Evolutionary conservation across 1,140 invertebrate genomes (phyloP), one percentile per base, ranked within the genome.

Genomic region (Bacillus rossius): DNA sequence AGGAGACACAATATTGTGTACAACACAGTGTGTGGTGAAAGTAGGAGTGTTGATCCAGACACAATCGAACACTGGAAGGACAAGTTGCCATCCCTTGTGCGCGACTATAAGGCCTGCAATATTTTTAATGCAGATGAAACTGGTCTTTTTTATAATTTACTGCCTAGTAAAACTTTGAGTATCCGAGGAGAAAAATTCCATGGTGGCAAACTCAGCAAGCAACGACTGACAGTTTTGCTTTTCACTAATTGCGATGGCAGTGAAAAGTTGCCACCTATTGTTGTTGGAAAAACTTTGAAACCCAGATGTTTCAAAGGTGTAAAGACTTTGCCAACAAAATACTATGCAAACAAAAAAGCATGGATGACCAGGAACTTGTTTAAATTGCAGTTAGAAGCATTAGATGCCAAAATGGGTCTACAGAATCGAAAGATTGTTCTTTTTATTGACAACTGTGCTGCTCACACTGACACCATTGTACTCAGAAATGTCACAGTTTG

Each of bases 51-150:
- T n/a, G 17, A 17, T 40, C 13, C 13, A 17, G 38, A 13, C 38
- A 40, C 38, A 17, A 17, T 40, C 13, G 17, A 13, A 13, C 13
- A 40, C 13, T 53, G 51, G 20, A 1, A 13, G 14, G 51, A 45
- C 13, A 53, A 29, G 23, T 38, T 51, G 0, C 13, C n/a, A 8
- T 7, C 0, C 17, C 1, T 55, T 3, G 0, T 55, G 40, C 14
- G 50, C 23, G 38, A 23, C 3, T 71, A 73, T 57, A 22, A 63
- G 2, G 53, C 67, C 50, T 58, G 64, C 41, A 67, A 75, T 58
- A 70, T 79, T 63, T 77, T 72, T 57, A 79, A 77, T 64, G 68
- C 69, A 49, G 75, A 77, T 67, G 73, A 78, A 67, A 71, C 69
- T 8, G 73, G 71, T n/a, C 48, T 77, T 26, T 77, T n/a, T n/a